Evolutionary conservation across 92 coral and sea anemone genomes (phyloP).

Genomic region (Epizoanthus fatuus): DNA sequence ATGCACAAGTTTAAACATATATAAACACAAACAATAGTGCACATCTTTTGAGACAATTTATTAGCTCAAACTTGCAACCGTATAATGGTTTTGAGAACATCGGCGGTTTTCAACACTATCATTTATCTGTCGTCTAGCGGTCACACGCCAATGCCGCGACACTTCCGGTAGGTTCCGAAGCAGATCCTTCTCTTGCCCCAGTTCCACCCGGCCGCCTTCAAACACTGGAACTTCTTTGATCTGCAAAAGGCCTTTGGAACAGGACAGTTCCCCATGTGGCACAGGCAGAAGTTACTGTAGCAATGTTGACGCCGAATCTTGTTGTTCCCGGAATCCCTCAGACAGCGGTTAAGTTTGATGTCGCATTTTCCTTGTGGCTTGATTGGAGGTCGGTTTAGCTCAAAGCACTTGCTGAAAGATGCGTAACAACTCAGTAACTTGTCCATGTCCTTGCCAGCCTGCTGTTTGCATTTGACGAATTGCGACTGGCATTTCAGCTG

Average conservation of each 20-base stretch:
- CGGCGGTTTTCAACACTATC: background rate
- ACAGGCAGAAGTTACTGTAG: constrained; percentile 29
- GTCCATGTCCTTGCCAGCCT: background rate
- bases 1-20: too few species aligned
- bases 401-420: constrained; percentile 45
- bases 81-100: too few species aligned
- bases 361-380: constrained; percentile 32
- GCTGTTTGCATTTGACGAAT: constrained; percentile 18
- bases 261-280: constrained; percentile 43
- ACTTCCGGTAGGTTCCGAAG: background rate
- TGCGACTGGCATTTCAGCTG: constrained; percentile 35
- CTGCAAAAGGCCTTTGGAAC: background rate
- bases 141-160: constrained; percentile 1
- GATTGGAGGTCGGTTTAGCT: constrained; percentile 27
- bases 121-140: background rate
- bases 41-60: background rate
- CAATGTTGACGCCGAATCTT: constrained; percentile 5
- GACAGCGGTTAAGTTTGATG: constrained; percentile 22
- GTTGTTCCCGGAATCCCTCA: constrained; percentile 30
- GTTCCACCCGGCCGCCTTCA: background rate
- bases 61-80: background rate
- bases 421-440: constrained; percentile 5
- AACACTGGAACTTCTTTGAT: background rate
- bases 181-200: background rate
- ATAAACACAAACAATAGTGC: too few species aligned